Evolutionary conservation across 23 tunicate species (phyloP).

Genomic region (Trididemnum nubilum): DNA sequence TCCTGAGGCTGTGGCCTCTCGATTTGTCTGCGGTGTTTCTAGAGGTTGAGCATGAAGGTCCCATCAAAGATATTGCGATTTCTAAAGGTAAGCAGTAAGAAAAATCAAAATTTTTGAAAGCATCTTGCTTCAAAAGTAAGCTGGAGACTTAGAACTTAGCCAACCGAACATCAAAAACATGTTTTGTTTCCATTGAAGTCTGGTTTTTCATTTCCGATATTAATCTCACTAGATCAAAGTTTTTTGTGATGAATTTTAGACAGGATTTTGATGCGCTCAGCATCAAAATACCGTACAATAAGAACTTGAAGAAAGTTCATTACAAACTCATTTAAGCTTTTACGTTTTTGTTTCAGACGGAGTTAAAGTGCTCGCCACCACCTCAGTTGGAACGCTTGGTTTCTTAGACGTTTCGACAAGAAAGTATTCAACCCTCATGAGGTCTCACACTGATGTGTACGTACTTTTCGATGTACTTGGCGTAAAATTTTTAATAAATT

Average conservation of each 20-base stretch:
- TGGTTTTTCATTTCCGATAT: too few species aligned
- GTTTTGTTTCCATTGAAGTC: too few species aligned
- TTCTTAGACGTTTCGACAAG: slow-evolving; percentile 74
- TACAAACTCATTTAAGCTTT: too few species aligned
- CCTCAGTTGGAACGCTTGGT: slow-evolving; percentile 77
- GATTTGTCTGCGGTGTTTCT: slow-evolving; percentile 81
- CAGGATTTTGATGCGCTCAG: too few species aligned
- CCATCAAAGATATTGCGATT: slow-evolving; percentile 59
- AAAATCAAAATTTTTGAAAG: neutral
- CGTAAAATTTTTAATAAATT: neutral
- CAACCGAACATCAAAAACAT: too few species aligned
- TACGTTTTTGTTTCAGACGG: too few species aligned
- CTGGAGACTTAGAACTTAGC: too few species aligned
- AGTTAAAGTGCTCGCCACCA: slow-evolving; percentile 70
- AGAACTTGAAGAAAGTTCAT: too few species aligned
- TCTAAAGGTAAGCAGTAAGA: slow-evolving; percentile 45
- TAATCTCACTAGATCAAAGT: too few species aligned
- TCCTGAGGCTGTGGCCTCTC: slow-evolving; percentile 84
- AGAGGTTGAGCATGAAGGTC: slow-evolving; percentile 91
- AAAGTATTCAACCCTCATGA: slow-evolving; percentile 76
- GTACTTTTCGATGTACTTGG: neutral
- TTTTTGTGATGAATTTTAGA: too few species aligned
- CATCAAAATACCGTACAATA: too few species aligned
- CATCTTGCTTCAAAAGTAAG: too few species aligned
- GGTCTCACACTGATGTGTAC: slow-evolving; percentile 84